Conservation (phyloP, 2,888 invertebrate genomes). For the Hirtodrosophila confusa region DNA sequence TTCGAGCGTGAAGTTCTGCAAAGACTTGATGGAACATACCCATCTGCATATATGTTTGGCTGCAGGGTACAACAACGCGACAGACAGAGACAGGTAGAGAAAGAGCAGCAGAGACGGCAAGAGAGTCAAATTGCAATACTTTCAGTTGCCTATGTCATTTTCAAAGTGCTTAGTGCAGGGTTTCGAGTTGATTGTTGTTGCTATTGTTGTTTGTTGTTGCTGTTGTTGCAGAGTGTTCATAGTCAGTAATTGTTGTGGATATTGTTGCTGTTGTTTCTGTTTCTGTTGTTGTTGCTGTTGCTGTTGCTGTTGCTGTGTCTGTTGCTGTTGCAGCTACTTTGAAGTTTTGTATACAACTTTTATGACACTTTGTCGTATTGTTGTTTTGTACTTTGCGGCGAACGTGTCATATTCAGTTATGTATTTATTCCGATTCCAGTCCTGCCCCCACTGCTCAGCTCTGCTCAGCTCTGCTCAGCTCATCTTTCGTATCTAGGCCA, state of each 20-base stretch:
- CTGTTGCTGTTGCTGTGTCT: slow-evolving; percentile 16
- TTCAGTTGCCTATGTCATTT: slow-evolving; percentile 76
- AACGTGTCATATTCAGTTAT: slow-evolving; percentile 77
- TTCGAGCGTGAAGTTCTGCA: too few relatives aligned
- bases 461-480: slow-evolving; percentile 8
- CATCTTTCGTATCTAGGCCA: slow-evolving; percentile 41
- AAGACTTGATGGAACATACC: too few relatives aligned
- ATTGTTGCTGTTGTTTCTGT: slow-evolving; percentile 29
- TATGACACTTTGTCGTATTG: slow-evolving; percentile 79
- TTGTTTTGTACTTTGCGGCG: slow-evolving; percentile 70
- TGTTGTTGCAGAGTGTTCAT: slow-evolving; percentile 40
- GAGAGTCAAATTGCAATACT: slow-evolving; percentile 55
- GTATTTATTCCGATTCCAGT: slow-evolving; percentile 57
- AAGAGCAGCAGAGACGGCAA: neutral
- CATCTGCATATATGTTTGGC: too few relatives aligned
- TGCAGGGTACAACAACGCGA: slow-evolving; percentile 8
- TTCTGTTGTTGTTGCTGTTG: too few relatives aligned
- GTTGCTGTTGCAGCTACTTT: slow-evolving; percentile 67
- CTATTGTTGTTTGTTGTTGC: slow-evolving; percentile 26
- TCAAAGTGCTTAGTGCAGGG: slow-evolving; percentile 61
- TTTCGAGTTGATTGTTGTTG: slow-evolving; percentile 42
- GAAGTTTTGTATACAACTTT: slow-evolving; percentile 78
- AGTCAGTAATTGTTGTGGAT: slow-evolving; percentile 60
- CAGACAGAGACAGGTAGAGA: neutral
- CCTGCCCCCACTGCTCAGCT: neutral